Base-by-base conservation (phyloP, 1,140 invertebrate species). In the Heliothis subflexa region DNA sequence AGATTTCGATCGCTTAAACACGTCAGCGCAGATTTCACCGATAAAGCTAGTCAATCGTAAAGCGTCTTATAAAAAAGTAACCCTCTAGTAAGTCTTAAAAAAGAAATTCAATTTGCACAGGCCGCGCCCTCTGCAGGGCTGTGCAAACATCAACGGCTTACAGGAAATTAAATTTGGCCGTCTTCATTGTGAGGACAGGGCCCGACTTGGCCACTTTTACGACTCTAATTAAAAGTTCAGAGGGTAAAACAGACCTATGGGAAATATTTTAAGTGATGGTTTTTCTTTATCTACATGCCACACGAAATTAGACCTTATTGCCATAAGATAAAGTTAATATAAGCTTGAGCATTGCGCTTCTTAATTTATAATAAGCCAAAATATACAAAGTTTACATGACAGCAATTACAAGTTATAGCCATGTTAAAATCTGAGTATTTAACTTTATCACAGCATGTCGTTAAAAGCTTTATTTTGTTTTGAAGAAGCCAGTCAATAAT, bases 151-250 rank as follows among this genome's bases (percentile, higher is more conserved):
- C 62, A 66, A 66, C 62, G 47, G 62, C 10, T 16, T 66, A 66
- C 62, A 66, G 62, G 40, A 66, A 66, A 66, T 66, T 66, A 66
- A 66, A 66, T 66, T 66, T 66, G 62, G 16, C 25, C 33, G 59
- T 62, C 33, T 47, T 47, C 62, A 16, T 66, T 12, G 40, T 66
- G 45, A 66, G 62, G 47, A 66, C 33, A 47, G n/a, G 62, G 62
- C 14, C 18, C 9, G 21, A 59, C 21, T 59, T 25, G 55, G 33
- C 16, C 40, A 66, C 62, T 66, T 62, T 66, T 66, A 66, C 62
- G 62, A 16, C n/a, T n/a, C 62, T 66, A 66, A 66, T 66, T 66
- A 66, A 66, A 66, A 66, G 33, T 66, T 66, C 16, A 10, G n/a
- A 40, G 62, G 40, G 47, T 64, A 45, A 66, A 66, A 66, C 62